Conservation (phyloP, 2,888 invertebrate genomes). For the Masnerella sp. region DNA sequence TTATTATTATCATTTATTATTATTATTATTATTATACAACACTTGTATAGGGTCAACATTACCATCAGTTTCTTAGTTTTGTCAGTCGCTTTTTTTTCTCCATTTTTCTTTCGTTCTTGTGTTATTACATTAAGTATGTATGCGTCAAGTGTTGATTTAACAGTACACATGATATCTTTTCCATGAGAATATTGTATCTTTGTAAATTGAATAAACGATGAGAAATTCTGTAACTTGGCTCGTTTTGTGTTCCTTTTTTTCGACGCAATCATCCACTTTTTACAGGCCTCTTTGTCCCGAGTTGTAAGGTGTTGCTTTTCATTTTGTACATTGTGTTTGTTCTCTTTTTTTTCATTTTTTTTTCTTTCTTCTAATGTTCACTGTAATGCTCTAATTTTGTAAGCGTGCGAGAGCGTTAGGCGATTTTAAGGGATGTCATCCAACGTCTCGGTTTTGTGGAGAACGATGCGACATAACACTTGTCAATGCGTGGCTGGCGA, state of each 20-base stretch:
- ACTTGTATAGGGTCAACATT: too few species aligned
- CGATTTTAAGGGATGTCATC: slow-evolving; percentile 54
- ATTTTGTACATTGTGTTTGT: too few species aligned
- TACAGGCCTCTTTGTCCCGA: too few species aligned
- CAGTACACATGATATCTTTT: slow-evolving; percentile 40
- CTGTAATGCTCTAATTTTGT: too few species aligned
- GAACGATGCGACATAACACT: slow-evolving; percentile 66
- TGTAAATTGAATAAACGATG: slow-evolving; percentile 48
- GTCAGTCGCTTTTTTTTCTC: slow-evolving; percentile 13
- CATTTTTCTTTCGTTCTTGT: slow-evolving; percentile 8
- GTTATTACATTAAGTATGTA: slow-evolving; percentile 25
- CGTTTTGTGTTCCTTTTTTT: slow-evolving; percentile 48
- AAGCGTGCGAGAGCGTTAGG: slow-evolving; percentile 68
- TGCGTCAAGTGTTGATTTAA: slow-evolving; percentile 34
- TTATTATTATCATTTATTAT: too few species aligned
- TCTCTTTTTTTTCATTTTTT: too few species aligned
- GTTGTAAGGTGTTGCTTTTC: too few species aligned
- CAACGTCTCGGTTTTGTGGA: slow-evolving; percentile 66
- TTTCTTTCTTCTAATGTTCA: too few species aligned
- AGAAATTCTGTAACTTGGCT: slow-evolving; percentile 49
- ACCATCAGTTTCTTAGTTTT: too few species aligned
- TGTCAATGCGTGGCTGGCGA: slow-evolving; percentile 72
- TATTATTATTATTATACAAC: too few species aligned
- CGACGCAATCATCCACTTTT: too few species aligned
- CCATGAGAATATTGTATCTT: slow-evolving; percentile 52